Conservation (phyloP, 2,113 vertebrate species). For the Bettongia penicillata region DNA sequence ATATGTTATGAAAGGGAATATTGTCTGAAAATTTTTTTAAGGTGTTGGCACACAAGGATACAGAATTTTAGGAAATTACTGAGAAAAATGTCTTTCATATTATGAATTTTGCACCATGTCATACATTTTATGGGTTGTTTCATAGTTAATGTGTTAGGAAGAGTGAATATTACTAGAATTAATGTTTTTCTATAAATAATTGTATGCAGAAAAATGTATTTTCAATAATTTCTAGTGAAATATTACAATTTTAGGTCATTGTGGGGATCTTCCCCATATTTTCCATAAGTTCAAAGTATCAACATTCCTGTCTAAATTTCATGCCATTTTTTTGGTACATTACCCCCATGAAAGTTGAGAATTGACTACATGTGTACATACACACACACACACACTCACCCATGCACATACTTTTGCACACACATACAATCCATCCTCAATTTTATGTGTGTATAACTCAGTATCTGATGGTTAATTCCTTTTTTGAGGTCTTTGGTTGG, state of each 20-base stretch:
- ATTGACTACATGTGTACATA: not conserved
- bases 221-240: not conserved
- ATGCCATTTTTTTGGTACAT: not conserved
- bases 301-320: not conserved
- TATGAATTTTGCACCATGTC: not conserved
- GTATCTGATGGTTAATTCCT: not conserved
- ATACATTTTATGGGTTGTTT: not conserved
- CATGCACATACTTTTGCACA: too few relatives aligned
- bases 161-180: not conserved
- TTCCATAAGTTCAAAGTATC: not conserved
- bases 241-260: not conserved
- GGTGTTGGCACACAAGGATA: not conserved
- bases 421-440: too few relatives aligned
- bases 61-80: not conserved
- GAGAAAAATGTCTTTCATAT: not conserved
- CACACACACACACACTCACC: too few relatives aligned
- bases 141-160: not conserved
- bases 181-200: not conserved
- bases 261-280: not conserved
- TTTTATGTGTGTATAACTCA: not conserved
- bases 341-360: not conserved
- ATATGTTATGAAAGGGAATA: not conserved
- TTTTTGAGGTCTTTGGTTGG: not conserved
- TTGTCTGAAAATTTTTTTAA: not conserved
- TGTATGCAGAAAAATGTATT: not conserved